Conservation (phyloP, 1,140 invertebrate genomes). For the Cheumatopsyche charites region DNA sequence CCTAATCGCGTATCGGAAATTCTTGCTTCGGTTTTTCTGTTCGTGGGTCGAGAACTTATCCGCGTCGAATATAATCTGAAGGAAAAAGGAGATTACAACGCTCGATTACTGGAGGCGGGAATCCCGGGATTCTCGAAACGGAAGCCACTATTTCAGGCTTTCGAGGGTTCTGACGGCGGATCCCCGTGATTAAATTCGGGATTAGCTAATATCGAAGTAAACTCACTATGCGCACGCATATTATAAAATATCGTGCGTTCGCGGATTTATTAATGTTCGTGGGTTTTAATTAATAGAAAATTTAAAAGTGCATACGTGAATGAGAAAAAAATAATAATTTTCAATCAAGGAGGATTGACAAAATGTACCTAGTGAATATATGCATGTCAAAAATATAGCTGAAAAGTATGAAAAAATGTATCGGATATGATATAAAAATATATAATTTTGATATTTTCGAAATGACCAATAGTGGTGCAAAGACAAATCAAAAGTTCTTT, state of each 20-base stretch:
- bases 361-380: no score
- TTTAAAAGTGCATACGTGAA: no score
- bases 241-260: neutral
- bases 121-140: neutral
- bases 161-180: neutral
- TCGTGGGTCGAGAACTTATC: neutral
- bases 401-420: no score
- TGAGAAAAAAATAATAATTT: no score
- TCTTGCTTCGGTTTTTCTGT: neutral
- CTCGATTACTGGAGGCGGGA: neutral
- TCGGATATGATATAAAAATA: no score
- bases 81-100: neutral
- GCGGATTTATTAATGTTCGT: conserved; percentile 10
- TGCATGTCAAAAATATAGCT: no score
- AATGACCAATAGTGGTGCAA: no score
- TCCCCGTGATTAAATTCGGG: conserved; percentile 10
- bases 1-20: neutral
- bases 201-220: conserved; percentile 13
- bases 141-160: conserved; percentile 6
- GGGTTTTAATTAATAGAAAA: conserved; percentile 17
- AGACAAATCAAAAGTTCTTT: no score
- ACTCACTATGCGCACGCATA: neutral
- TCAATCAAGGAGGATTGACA: no score
- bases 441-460: no score
- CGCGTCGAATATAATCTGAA: neutral